phyloP scores from a whole-genome alignment of 30 jellyfish, hydroid and myxozoan genomes.

The Sanderia malayensis region DNA sequence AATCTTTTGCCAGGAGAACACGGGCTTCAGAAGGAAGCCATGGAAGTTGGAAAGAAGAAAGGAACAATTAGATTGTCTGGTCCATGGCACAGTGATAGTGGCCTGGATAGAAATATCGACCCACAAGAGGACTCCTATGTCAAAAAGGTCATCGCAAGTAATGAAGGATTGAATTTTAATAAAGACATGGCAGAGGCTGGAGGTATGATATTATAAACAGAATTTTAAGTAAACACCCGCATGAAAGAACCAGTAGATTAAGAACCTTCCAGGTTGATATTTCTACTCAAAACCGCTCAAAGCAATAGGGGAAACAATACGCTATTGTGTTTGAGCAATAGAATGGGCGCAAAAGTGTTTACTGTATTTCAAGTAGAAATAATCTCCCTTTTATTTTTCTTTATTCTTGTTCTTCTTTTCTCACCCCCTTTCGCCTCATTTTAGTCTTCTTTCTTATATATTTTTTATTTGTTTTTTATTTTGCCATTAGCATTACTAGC shows the following conservation, averaged over 20 bases:
- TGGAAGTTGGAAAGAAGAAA: constrained; percentile 71
- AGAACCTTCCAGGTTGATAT: too few species aligned
- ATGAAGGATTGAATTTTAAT: constrained; percentile 91
- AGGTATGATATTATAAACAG: constrained; percentile 50
- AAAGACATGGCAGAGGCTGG: constrained; percentile 99
- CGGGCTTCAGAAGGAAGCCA: neutral
- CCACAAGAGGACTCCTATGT: constrained; percentile 94
- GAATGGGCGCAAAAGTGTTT: too few species aligned
- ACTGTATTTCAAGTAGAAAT: too few species aligned
- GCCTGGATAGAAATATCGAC: constrained; percentile 91
- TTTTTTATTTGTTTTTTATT: too few species aligned
- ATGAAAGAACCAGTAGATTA: too few species aligned
- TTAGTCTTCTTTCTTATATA: too few species aligned
- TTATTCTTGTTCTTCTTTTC: neutral
- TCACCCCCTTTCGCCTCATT: too few species aligned
- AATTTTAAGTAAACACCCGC: too few species aligned
- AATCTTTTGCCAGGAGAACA: constrained; percentile 15
- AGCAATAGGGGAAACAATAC: too few species aligned
- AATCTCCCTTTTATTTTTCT: neutral
- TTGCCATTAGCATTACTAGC: too few species aligned
- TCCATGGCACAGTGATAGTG: constrained; percentile 96
- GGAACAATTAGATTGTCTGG: constrained; percentile 93
- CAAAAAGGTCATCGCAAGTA: constrained; percentile 86
- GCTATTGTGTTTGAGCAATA: too few species aligned
- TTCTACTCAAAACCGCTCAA: too few species aligned